Base-by-base conservation (phyloP, 2,113 vertebrate genomes). In the Channa argus region DNA sequence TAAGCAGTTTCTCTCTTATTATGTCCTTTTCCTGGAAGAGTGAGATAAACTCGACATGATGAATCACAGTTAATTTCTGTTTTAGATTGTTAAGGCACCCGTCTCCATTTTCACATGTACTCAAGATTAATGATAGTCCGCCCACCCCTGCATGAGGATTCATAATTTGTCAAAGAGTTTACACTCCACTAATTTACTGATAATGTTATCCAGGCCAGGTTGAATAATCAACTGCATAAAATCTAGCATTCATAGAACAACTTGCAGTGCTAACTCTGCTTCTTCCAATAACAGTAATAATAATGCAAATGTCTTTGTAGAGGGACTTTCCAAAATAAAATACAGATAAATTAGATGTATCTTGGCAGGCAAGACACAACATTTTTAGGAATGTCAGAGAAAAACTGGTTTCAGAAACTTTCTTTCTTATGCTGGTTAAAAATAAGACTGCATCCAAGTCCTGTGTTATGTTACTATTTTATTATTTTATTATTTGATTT, bases 1-100 rank as follows among this genome's bases (percentile, higher is more conserved):
- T 93, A 93, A 93, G 87, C 80, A 72, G 79, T 7, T 58, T 71
- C 56, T 67, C 56, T 73, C 68, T 92, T 89, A 91, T 92, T 89
- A 1, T 85, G 71, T 81, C 74, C 55, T 65, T 72, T 90, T 86
- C 75, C 84, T 82, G 84, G 77, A 88, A 88, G 69, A 66, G 6
- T 66, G 77, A 86, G 87, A 89, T 60, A 61, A 41, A 75, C 72
- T 62, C 43, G 24, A 79, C 36, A 80, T 85, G 89, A 90, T 78
- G 65, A 80, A 92, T 91, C n/a, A 2, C 74, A 59, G 75, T 87
- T 90, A 44, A 89, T 89, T 88, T 84, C 70, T 65, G 56, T 85
- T 80, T 67, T 83, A 83, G 77, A 60, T 79, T 63, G 49, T 72
- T 45, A 74, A 82, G 65, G 72, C 76, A 86, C 63, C 53, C 58